Percentiles rank a stretch among this genome's conserved stretches.
Evolutionary conservation across 2,888 invertebrate genomes (phyloP).

Genomic region (Steinernema hermaphroditum): DNA sequence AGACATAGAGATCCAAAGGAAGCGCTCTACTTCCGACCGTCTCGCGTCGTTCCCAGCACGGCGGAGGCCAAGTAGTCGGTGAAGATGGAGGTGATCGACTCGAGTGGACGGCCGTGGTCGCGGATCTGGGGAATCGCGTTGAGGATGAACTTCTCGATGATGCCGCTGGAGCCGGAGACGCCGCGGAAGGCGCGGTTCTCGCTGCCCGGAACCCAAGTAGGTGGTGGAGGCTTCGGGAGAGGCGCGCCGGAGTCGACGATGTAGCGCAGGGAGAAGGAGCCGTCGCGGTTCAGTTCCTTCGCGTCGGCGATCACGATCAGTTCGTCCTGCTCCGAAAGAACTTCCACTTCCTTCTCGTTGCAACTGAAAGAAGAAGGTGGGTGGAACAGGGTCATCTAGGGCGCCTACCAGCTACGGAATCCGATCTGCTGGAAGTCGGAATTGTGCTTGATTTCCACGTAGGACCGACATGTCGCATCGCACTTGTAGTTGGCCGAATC

Average conservation of each 20-base stretch:
- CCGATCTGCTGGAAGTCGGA: conserved; percentile 64
- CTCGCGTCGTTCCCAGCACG: conserved; percentile 41
- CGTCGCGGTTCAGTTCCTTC: conserved; percentile 36
- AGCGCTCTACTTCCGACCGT: conserved; percentile 15
- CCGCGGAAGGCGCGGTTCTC: conserved; percentile 64
- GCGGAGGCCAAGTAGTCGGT: conserved; percentile 54
- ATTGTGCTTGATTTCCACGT: conserved; percentile 61
- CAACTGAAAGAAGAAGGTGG: conserved; percentile 46
- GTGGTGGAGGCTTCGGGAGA: conserved; percentile 49
- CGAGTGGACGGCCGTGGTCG: conserved; percentile 47
- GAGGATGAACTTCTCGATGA: conserved; percentile 64
- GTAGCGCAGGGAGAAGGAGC: conserved; percentile 52
- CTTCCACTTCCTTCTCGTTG: conserved; percentile 55
- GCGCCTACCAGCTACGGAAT: conserved; percentile 61
- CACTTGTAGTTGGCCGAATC: conserved; percentile 57
- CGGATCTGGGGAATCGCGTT: conserved; percentile 60
- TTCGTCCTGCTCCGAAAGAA: conserved; percentile 62
- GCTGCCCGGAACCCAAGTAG: conserved; percentile 59
- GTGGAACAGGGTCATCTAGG: too few relatives aligned
- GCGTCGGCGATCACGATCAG: conserved; percentile 55
- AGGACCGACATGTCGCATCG: conserved; percentile 58
- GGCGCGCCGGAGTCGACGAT: conserved; percentile 51
- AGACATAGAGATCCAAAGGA: background rate
- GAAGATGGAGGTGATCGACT: conserved; percentile 48
- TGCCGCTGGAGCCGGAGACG: conserved; percentile 50